Base-by-base conservation (phyloP, 1,140 invertebrate genomes). In the Drosophila lini region DNA sequence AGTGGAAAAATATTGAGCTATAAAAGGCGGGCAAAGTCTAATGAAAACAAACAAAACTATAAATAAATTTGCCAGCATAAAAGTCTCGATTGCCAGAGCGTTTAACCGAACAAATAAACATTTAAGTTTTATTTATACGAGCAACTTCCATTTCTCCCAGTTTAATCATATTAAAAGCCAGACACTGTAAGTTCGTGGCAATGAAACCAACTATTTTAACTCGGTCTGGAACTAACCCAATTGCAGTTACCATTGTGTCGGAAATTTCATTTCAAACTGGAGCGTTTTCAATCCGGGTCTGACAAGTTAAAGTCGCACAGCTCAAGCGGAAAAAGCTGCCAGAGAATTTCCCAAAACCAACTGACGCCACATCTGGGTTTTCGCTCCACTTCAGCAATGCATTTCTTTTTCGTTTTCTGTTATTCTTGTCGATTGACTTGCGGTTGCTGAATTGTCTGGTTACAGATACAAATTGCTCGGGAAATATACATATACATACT, bases 1-100 rank as follows among this genome's bases (percentile, higher is more conserved):
- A 59, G 22, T 31, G 25, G 40, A 75, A 75, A 79, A 84, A 73
- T 71, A 84, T 71, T 70, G 70, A 34, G 58, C 67, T 44, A 83
- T 84, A 83, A 83, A 83, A 80, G 67, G 48, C 71, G 50, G 41
- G 48, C 53, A 84, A 75, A 80, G 65, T 63, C 56, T 83, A 84
- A 84, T 84, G 81, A 84, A 84, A 84, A 84, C 81, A 84, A 84
- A 84, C 81, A 84, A 67, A 85, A 85, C 81, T 78, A 84, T 84
- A 84, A 84, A 84, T 81, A 81, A 81, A 83, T 84, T 77, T 48
- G 61, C 47, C 34, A 60, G 45, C 62, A 85, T 85, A 74, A 81
- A 85, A 85, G 61, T 81, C 64, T 60, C 42, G 16, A 85, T 78
- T 80, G 81, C 50, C 57, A 69, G 25, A 74, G 34, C 81, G 69